These are phyloP conservation scores for Calcarius lapponicus DNA, from an alignment of 2,797 vertebrate species.

Conservation along the genomic window DNA sequence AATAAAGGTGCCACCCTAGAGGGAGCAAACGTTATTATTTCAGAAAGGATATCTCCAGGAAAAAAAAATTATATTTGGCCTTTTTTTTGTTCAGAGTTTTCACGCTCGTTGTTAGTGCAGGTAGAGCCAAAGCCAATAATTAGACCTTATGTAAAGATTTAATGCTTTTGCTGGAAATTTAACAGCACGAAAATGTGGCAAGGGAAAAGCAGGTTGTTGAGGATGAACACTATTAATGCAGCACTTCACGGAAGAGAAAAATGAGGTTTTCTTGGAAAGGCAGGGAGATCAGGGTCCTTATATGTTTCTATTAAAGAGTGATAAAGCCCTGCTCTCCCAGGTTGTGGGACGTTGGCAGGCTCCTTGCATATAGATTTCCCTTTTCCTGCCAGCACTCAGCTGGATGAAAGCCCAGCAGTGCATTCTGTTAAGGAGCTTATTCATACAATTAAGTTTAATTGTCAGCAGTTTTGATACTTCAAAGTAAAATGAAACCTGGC, in stretches of 20 bases:
- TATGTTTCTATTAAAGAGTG: conserved; percentile 18
- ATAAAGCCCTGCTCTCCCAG: background rate
- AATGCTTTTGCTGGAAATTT: background rate
- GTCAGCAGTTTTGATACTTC: conserved; percentile 54
- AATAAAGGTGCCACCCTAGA: conserved; percentile 2
- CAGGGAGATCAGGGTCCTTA: background rate
- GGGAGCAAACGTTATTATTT: conserved; percentile 46
- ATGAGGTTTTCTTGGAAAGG: conserved; percentile 36
- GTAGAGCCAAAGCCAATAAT: conserved; percentile 4
- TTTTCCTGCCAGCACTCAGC: background rate
- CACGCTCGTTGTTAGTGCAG: background rate
- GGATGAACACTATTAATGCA: background rate
- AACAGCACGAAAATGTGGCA: background rate
- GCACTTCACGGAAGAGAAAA: background rate
- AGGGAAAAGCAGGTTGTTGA: background rate
- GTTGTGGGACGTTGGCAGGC: conserved; percentile 2
- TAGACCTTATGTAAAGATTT: background rate
- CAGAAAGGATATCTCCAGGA: background rate
- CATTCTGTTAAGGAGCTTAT: conserved; percentile 62
- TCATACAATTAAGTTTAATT: conserved; percentile 55
- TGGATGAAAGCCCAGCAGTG: conserved; percentile 45
- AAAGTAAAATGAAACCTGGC: conserved; percentile 1
- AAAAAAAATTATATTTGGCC: background rate
- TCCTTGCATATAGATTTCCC: conserved; percentile 34
- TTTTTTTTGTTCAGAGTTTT: background rate